These are phyloP conservation scores for Xestia rhomboidea DNA, from an alignment of 2,888 invertebrate genomes.

Conservation along the genomic window DNA sequence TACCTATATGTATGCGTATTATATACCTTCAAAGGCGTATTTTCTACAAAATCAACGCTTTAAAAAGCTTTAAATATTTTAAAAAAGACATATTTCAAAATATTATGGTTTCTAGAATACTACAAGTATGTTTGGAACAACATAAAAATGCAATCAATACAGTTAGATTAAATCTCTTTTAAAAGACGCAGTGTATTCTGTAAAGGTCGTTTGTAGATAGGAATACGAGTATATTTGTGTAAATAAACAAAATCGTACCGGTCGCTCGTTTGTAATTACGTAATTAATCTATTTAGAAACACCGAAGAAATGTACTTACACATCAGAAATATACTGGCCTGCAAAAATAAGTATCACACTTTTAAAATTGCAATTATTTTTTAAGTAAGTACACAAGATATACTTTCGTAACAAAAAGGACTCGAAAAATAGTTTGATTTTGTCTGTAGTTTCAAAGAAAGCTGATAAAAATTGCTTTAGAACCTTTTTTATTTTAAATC, in stretches of 20 bases:
- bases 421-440: too few relatives aligned
- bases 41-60: not conserved
- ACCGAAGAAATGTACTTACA: conserved; percentile 11
- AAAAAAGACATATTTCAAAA: not conserved
- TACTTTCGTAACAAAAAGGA: too few relatives aligned
- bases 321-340: not conserved
- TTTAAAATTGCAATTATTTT: too few relatives aligned
- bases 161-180: not conserved
- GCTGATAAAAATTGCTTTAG: too few relatives aligned
- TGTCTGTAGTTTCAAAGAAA: too few relatives aligned
- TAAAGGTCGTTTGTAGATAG: not conserved
- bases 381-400: too few relatives aligned
- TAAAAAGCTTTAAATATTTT: not conserved
- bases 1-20: not conserved
- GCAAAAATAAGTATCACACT: too few relatives aligned
- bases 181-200: not conserved
- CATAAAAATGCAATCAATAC: too few relatives aligned
- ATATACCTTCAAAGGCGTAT: not conserved
- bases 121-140: too few relatives aligned
- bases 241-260: conserved; percentile 29
- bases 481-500: too few relatives aligned
- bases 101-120: too few relatives aligned
- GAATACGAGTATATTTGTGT: too few relatives aligned
- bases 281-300: conserved; percentile 36
- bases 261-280: conserved; percentile 19